Evolutionary conservation across 2,113 vertebrate species (phyloP).

Genomic region (Cephalophus harveyi): DNA sequence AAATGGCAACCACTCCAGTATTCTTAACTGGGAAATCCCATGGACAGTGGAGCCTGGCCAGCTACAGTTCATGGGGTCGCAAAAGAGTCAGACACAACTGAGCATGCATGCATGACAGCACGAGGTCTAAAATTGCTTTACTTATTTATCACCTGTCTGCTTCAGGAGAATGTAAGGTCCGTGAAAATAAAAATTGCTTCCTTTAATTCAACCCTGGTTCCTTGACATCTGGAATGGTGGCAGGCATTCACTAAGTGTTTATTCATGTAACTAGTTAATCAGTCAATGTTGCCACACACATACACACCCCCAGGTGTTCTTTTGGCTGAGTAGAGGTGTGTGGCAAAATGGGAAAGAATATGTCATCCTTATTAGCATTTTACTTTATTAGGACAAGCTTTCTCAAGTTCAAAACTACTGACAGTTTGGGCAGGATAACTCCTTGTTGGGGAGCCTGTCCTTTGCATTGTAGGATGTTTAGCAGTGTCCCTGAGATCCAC

Average conservation of each 20-base stretch:
- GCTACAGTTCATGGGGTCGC: not conserved
- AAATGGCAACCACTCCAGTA: not conserved
- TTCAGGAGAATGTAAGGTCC: not conserved
- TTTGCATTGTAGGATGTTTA: not conserved
- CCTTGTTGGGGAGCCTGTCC: not conserved
- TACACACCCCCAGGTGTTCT: not conserved
- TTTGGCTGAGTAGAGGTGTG: not conserved
- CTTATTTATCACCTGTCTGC: not conserved
- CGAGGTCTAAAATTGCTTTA: not conserved
- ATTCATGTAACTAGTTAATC: not conserved
- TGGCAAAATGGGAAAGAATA: not conserved
- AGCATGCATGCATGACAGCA: not conserved
- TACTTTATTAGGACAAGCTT: not conserved
- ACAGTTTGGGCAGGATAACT: not conserved
- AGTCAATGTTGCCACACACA: not conserved
- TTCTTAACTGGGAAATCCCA: not conserved
- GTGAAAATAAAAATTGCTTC: not conserved
- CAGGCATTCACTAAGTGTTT: not conserved
- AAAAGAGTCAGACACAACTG: not conserved
- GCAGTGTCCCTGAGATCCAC: not conserved
- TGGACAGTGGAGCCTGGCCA: rapidly evolving
- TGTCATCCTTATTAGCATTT: not conserved
- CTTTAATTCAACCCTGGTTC: not conserved
- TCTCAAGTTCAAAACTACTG: not conserved
- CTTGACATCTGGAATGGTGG: not conserved